Conservation (phyloP, 2,113 vertebrate species). For the Semicossyphus pulcher region DNA sequence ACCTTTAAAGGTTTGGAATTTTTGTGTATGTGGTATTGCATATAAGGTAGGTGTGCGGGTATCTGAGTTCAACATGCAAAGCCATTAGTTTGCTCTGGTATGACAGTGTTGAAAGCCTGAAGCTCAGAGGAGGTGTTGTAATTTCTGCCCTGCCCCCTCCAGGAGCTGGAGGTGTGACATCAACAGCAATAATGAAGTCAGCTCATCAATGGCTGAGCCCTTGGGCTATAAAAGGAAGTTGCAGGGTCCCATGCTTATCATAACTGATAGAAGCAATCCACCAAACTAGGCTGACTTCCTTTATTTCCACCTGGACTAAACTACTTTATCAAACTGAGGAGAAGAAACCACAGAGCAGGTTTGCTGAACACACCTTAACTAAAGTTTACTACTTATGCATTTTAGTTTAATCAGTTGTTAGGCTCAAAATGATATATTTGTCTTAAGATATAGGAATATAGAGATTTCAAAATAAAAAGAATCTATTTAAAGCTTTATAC, state of each 20-base stretch:
- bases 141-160: conserved; percentile 61
- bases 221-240: conserved; percentile 77
- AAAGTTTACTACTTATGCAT: background rate
- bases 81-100: conserved; percentile 34
- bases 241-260: conserved; percentile 58
- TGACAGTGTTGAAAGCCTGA: conserved; percentile 55
- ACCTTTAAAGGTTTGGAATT: background rate
- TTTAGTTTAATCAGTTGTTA: background rate
- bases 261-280: conserved; percentile 60
- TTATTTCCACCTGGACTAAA: background rate
- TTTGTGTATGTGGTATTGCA: background rate
- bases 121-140: conserved; percentile 62
- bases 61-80: conserved; percentile 42
- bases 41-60: background rate
- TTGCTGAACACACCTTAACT: conserved; percentile 18
- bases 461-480: no score
- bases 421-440: no score
- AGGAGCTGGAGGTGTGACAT: conserved; percentile 75
- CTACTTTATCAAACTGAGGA: conserved; percentile 15
- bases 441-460: no score
- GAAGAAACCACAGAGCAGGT: conserved; percentile 50
- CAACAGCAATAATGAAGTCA: conserved; percentile 80
- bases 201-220: conserved; percentile 77
- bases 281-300: conserved; percentile 45
- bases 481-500: no score